Conservation (phyloP, 2,888 invertebrate species). For the Chymomyza amoena region DNA sequence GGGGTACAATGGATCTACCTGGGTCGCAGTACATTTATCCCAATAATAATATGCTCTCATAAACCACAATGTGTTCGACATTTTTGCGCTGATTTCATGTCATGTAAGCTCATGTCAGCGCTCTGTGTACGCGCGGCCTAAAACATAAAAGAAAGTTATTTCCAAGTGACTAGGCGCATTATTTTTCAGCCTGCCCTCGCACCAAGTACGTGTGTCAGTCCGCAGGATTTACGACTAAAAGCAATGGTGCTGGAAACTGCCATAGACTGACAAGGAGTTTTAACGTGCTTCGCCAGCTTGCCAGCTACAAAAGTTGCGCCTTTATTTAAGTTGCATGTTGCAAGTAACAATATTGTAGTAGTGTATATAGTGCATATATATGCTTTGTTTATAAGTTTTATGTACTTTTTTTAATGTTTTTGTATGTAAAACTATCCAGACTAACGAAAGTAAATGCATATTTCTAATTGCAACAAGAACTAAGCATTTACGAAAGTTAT, state of each 20-base stretch:
- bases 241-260: neutral
- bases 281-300: neutral
- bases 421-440: constrained; percentile 92
- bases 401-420: constrained; percentile 87
- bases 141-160: no score
- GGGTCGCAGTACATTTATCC: no score
- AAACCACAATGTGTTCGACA: no score
- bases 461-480: constrained; percentile 18
- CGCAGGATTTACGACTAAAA: neutral
- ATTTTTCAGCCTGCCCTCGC: constrained; percentile 9
- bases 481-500: constrained; percentile 33
- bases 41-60: no score
- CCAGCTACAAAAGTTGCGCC: neutral
- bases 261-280: neutral
- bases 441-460: constrained; percentile 85
- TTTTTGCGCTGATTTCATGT: no score
- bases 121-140: no score
- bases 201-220: constrained; percentile 1
- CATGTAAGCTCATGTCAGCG: no score
- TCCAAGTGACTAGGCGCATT: neutral
- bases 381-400: neutral
- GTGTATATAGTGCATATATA: constrained; percentile 1
- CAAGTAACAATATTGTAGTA: neutral
- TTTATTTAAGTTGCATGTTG: neutral
- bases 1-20: no score